phyloP scores from a whole-genome alignment of 2,888 invertebrate species.

The Heteromurus nitidus region DNA sequence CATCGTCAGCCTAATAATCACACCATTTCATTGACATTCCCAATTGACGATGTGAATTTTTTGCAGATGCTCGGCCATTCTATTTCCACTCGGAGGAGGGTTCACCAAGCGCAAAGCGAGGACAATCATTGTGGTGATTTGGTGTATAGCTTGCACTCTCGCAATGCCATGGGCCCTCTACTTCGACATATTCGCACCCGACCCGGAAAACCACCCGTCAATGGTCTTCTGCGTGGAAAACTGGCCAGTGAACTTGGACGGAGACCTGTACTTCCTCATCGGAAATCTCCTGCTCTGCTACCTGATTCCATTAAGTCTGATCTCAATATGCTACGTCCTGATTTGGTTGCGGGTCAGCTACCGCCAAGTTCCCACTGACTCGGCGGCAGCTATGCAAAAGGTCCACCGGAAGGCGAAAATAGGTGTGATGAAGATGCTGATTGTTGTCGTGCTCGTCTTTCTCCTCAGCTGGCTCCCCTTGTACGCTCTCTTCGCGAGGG shows the following conservation, averaged over 20 bases:
- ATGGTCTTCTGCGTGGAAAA: conserved; percentile 86
- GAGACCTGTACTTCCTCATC: conserved; percentile 89
- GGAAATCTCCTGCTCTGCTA: conserved; percentile 93
- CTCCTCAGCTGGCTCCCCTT: conserved; percentile 94
- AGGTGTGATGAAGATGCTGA: conserved; percentile 92
- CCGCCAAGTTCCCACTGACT: conserved; percentile 91
- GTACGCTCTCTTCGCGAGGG: conserved; percentile 90
- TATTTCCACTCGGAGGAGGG: conserved; percentile 94
- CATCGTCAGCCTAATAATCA: no score
- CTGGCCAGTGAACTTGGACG: conserved; percentile 90
- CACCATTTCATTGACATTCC: no score
- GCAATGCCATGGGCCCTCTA: conserved; percentile 94
- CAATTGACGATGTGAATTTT: no score
- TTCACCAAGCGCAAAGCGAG: conserved; percentile 92
- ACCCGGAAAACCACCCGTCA: conserved; percentile 83
- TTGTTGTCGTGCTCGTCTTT: conserved; percentile 94
- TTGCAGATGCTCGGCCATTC: conserved; percentile 94
- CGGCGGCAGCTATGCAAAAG: conserved; percentile 92
- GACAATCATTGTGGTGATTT: conserved; percentile 91
- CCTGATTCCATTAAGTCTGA: conserved; percentile 91
- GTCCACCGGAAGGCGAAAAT: conserved; percentile 86
- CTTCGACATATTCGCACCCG: conserved; percentile 87
- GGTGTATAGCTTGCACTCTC: conserved; percentile 89
- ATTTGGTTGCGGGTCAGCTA: conserved; percentile 94
- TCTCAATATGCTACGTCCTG: conserved; percentile 92